Evolutionary conservation across 2,113 vertebrate genomes (phyloP), one percentile per base, ranked within the genome.

Genomic region (western clawed frog (Xenopus tropicalis)): DNA sequence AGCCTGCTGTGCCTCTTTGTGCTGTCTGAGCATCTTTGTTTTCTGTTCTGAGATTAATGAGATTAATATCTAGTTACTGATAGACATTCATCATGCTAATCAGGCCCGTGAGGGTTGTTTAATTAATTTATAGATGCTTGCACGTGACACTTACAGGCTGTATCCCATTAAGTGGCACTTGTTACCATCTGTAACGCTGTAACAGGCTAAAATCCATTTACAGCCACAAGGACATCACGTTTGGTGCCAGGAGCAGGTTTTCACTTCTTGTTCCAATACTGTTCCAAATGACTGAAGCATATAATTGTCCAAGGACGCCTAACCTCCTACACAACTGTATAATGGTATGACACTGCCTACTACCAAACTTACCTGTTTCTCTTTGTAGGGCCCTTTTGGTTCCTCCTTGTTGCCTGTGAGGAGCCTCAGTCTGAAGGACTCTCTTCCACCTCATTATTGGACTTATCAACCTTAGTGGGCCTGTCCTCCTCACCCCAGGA

Each of bases 391-490:
- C 80, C 78, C 24, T 78, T 85, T 77, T 84, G 78, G 22, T 25
- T 69, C 11, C 82, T 85, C 64, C 65, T 88, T 19, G 81, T 82
- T 1, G 74, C 79, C 56, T 78, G 83, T 0, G 84, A 90, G 48
- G 89, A 88, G 19, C 75, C 80, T 12, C 69, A 81, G 11, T 43
- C 84, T 0, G 85, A 90, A 81, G 86, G 87, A 74, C 88, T 92
- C 82, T 91, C 87, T 0, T 93, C 91, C 79, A 93, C 91, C 17
- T 90, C 89, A 17, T 62, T 88, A 61, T 64, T 74, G 72, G 86
- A 86, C n/a, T 17, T 74, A 51, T 85, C 86, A 17, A 80, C 91
- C 17, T 19, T 85, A 63, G 16, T 54, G 16, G 52, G 19, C 4
- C 8, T 54, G 3, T 11, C 63, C 56, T 52, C 24, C 80, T 89